phyloP scores from a whole-genome alignment of 2,113 vertebrate genomes.

The Piprites chloris region DNA sequence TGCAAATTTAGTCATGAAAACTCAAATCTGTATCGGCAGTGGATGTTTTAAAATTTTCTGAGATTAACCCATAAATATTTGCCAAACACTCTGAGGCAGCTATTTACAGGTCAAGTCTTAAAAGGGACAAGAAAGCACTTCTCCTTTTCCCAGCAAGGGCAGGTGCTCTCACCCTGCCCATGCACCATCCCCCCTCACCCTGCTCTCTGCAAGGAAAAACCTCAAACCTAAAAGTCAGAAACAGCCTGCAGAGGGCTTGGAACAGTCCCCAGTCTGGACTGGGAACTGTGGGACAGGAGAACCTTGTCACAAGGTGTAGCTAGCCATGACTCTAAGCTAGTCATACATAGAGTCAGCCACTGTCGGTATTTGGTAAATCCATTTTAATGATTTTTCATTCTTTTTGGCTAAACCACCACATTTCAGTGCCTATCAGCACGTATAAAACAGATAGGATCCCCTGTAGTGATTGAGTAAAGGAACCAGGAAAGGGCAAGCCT shows the following conservation, averaged over 20 bases:
- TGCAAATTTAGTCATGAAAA: not conserved
- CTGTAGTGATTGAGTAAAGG: not conserved
- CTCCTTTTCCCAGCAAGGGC: not conserved
- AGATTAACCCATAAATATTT: not conserved
- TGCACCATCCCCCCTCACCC: fast-evolving
- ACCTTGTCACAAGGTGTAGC: not conserved
- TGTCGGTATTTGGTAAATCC: not conserved
- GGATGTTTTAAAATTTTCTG: not conserved
- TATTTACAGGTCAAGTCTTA: not conserved
- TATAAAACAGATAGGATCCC: not conserved
- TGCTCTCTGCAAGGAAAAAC: fast-evolving
- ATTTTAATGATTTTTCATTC: not conserved
- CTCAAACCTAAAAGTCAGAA: not conserved
- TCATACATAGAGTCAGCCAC: not conserved
- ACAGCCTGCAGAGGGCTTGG: fast-evolving
- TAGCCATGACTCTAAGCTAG: not conserved
- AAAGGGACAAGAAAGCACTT: not conserved
- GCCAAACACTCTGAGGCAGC: not conserved
- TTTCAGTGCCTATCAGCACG: not conserved
- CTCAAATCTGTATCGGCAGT: not conserved
- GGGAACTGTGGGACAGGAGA: not conserved
- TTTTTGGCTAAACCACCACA: not conserved
- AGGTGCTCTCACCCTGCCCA: not conserved
- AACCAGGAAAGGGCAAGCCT: not conserved
- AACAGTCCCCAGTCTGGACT: not conserved